phyloP scores from a whole-genome alignment of 2,113 vertebrate species.

The Antechinus flavipes region DNA sequence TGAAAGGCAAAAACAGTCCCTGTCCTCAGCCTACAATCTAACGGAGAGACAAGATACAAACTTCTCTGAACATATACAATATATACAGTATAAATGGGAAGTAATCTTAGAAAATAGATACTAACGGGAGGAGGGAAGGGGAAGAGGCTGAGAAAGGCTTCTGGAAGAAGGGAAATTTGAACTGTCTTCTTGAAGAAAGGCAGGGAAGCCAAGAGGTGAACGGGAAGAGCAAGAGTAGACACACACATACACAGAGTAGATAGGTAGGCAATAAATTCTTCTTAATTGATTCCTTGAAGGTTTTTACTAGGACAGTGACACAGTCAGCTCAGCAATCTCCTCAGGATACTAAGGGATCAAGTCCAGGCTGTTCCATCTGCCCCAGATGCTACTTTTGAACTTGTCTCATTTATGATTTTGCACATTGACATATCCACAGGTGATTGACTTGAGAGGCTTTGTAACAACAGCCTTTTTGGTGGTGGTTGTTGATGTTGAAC shows the following conservation, averaged over 20 bases:
- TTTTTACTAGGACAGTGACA: background rate
- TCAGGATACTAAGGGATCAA: background rate
- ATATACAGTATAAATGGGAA: background rate
- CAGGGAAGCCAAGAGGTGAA: background rate
- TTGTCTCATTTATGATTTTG: background rate
- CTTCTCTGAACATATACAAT: background rate
- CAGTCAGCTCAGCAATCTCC: background rate
- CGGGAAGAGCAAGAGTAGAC: background rate
- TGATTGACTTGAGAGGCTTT: background rate
- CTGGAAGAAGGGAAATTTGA: background rate
- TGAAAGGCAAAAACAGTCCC: background rate
- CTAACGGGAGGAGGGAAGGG: background rate
- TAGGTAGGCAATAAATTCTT: background rate
- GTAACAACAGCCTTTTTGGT: background rate
- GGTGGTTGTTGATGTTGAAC: background rate
- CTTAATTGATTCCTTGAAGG: background rate
- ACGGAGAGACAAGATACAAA: background rate
- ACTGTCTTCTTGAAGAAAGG: background rate
- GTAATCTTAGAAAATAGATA: background rate
- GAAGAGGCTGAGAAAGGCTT: background rate
- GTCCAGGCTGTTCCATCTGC: background rate
- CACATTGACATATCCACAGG: background rate
- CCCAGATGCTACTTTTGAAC: background rate
- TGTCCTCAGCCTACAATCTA: background rate
- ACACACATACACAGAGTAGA: background rate